phyloP scores from a whole-genome alignment of 2,888 invertebrate genomes.

The Drosophila paranaensis region DNA sequence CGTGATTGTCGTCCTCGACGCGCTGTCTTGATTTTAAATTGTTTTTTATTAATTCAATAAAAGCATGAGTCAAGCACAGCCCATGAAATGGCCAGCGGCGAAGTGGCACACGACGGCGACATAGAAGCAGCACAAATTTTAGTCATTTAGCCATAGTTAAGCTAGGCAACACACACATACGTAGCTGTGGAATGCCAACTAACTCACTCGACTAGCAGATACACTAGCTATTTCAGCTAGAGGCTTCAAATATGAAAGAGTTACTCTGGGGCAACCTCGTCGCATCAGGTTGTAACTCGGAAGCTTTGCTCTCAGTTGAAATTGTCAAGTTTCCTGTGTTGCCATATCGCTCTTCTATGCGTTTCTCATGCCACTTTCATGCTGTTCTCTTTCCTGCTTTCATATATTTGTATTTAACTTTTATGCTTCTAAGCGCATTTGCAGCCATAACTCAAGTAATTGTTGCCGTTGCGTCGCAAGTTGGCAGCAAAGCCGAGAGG shows the following conservation, averaged over 20 bases:
- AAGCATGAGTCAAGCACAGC: constrained; percentile 46
- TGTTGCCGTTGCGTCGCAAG: constrained; percentile 4
- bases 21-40: constrained; percentile 39
- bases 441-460: constrained; percentile 8
- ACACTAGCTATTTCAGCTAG: too few relatives aligned
- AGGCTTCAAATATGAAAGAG: too few relatives aligned
- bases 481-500: constrained; percentile 3
- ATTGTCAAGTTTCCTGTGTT: too few relatives aligned
- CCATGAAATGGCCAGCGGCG: neutral
- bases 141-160: constrained; percentile 18
- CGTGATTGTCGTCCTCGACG: neutral
- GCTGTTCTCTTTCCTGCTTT: too few relatives aligned
- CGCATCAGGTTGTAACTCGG: too few relatives aligned
- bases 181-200: neutral
- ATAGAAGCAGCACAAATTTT: constrained; percentile 14
- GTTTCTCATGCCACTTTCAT: neutral
- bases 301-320: too few relatives aligned
- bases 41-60: constrained; percentile 57
- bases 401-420: neutral
- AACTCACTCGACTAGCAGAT: neutral
- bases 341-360: neutral
- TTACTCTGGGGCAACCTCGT: too few relatives aligned
- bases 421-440: constrained; percentile 3
- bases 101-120: neutral
- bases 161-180: neutral